phyloP scores from a whole-genome alignment of 64 coral and sea anemone genomes.

The Pocillopora verrucosa region DNA sequence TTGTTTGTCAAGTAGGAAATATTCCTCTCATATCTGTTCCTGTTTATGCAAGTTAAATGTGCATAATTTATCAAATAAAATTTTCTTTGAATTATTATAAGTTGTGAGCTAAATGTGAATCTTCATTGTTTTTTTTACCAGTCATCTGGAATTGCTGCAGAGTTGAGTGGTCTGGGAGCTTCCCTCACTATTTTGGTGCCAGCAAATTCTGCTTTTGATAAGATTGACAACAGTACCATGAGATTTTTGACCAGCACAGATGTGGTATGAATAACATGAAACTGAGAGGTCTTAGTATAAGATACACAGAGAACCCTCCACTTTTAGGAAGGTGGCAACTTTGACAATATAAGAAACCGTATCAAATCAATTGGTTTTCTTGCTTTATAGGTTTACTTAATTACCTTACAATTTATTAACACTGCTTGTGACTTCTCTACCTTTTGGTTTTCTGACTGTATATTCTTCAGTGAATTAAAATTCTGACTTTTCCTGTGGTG shows the following conservation, averaged over 20 bases:
- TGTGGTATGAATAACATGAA: conserved; percentile 20
- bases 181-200: conserved; percentile 29
- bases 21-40: not conserved
- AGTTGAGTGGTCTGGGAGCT: conserved; percentile 28
- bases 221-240: conserved; percentile 48
- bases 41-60: not conserved
- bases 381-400: not conserved
- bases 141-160: conserved; percentile 36
- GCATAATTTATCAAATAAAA: not conserved
- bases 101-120: not conserved
- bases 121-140: not conserved
- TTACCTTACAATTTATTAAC: not conserved
- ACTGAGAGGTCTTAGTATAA: not conserved
- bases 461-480: not conserved
- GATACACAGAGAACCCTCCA: not conserved
- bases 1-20: not conserved
- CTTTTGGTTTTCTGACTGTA: not conserved
- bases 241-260: conserved; percentile 31
- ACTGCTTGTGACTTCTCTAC: not conserved
- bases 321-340: too few relatives aligned
- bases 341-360: too few relatives aligned
- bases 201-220: conserved; percentile 41
- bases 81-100: too few relatives aligned
- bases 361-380: not conserved
- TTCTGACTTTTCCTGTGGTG: too few relatives aligned